Evolutionary conservation across 2,888 invertebrate species (phyloP).

Genomic region (Rhimphoctona megacephalus): DNA sequence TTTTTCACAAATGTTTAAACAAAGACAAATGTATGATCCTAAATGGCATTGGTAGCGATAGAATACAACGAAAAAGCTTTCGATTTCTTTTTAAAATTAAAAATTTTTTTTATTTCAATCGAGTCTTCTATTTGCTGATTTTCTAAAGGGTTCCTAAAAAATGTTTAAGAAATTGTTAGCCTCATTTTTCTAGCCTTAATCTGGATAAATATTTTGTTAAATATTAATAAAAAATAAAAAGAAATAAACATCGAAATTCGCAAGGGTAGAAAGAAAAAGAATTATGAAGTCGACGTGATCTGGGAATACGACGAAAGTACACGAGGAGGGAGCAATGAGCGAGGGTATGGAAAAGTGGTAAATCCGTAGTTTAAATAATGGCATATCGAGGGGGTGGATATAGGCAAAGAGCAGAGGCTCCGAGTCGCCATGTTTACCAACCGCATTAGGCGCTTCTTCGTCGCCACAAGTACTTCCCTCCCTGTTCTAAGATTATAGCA

Average conservation of each 20-base stretch:
- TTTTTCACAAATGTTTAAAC: no score
- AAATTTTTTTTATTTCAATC: no score
- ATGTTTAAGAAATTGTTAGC: no score
- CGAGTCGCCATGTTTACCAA: constrained; percentile 81
- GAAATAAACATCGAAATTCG: background rate
- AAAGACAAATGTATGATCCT: no score
- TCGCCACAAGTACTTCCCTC: constrained; percentile 60
- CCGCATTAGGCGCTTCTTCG: constrained; percentile 80
- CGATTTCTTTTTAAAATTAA: no score
- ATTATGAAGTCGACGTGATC: background rate
- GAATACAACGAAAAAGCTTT: no score
- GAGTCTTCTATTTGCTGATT: no score
- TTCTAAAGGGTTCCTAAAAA: no score
- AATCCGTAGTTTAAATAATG: constrained; percentile 83
- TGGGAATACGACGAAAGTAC: constrained; percentile 39
- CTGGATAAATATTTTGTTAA: background rate
- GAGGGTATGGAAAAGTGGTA: constrained; percentile 59
- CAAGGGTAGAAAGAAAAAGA: background rate
- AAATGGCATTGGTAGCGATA: no score
- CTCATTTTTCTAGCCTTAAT: no score
- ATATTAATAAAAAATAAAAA: background rate
- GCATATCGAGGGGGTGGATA: constrained; percentile 58
- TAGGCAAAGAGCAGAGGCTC: constrained; percentile 55
- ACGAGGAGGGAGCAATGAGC: background rate
- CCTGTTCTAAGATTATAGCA: constrained; percentile 61